Evolutionary conservation across 1,140 invertebrate genomes (phyloP).

Genomic region (Asobara japonica): DNA sequence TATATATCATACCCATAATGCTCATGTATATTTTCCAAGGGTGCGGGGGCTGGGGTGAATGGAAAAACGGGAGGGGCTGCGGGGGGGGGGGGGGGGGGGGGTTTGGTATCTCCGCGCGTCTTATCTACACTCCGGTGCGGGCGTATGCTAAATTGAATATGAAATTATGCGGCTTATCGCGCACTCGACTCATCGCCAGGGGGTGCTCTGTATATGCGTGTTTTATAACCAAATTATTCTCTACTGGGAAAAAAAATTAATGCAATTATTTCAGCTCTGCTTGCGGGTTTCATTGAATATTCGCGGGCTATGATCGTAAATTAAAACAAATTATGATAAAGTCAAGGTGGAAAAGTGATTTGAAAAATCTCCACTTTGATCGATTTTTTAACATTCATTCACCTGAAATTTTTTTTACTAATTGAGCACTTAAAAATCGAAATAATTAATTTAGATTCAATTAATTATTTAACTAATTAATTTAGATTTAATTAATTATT

Average conservation of each 20-base stretch:
- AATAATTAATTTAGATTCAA: too few relatives aligned
- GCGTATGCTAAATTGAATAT: conserved; percentile 69
- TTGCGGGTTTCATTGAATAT: not conserved
- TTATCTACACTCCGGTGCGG: conserved; percentile 57
- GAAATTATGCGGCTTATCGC: conserved; percentile 67
- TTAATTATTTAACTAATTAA: too few relatives aligned
- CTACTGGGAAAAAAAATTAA: not conserved
- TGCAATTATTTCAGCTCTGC: conserved; percentile 2
- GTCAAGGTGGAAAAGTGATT: too few relatives aligned
- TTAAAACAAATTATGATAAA: not conserved
- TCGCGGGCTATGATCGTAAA: not conserved
- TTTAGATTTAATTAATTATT: too few relatives aligned
- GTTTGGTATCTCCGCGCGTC: conserved; percentile 54
- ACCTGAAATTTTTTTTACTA: too few relatives aligned
- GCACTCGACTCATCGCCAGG: conserved; percentile 29
- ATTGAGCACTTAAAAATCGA: too few relatives aligned
- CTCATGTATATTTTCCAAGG: conserved; percentile 37
- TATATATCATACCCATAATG: conserved; percentile 51
- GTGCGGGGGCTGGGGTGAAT: conserved; percentile 20
- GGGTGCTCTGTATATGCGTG: conserved; percentile 10
- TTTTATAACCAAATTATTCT: conserved; percentile 27
- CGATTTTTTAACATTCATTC: too few relatives aligned
- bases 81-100: too few relatives aligned
- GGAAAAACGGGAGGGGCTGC: conserved; percentile 43
- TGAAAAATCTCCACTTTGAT: too few relatives aligned